phyloP scores from a whole-genome alignment of 2,113 vertebrate species.

The Hiodon tergisus region DNA sequence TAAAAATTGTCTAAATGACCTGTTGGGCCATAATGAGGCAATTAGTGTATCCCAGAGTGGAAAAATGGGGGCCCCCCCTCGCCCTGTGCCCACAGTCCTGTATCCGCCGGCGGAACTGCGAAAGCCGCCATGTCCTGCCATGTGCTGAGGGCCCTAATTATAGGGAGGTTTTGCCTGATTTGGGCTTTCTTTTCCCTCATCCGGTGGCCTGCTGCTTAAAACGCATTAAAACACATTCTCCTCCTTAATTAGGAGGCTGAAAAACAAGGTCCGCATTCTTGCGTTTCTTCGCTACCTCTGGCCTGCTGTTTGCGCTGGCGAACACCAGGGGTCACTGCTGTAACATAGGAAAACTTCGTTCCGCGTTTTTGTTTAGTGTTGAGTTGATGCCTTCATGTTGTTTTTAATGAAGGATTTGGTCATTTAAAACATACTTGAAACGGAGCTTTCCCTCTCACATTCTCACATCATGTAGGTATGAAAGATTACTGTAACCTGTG shows the following conservation, averaged over 20 bases:
- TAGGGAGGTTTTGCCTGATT: constrained; percentile 46
- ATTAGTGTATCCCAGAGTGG: constrained; percentile 48
- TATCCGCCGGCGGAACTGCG: constrained; percentile 38
- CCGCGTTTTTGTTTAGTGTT: neutral
- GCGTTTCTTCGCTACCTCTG: constrained; percentile 33
- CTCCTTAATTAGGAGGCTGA: constrained; percentile 66
- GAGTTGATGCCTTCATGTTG: too few species aligned
- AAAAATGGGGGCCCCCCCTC: constrained; percentile 21
- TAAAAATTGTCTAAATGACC: constrained; percentile 40
- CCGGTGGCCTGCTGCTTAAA: constrained; percentile 67
- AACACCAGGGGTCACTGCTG: constrained; percentile 10
- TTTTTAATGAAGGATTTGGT: constrained; percentile 42
- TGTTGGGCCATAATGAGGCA: constrained; percentile 49
- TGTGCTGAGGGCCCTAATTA: constrained; percentile 59
- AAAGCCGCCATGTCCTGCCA: constrained; percentile 42
- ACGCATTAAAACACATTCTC: constrained; percentile 60
- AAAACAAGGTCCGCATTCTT: constrained; percentile 64
- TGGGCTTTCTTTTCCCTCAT: constrained; percentile 49
- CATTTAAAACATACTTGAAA: constrained; percentile 42
- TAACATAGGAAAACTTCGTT: neutral
- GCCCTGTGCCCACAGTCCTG: neutral
- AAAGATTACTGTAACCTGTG: neutral
- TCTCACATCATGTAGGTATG: constrained; percentile 4
- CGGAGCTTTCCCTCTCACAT: constrained; percentile 4
- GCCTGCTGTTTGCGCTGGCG: neutral